Evolutionary conservation across 2,888 invertebrate species (phyloP).

Genomic region (Argyresthia albistria): DNA sequence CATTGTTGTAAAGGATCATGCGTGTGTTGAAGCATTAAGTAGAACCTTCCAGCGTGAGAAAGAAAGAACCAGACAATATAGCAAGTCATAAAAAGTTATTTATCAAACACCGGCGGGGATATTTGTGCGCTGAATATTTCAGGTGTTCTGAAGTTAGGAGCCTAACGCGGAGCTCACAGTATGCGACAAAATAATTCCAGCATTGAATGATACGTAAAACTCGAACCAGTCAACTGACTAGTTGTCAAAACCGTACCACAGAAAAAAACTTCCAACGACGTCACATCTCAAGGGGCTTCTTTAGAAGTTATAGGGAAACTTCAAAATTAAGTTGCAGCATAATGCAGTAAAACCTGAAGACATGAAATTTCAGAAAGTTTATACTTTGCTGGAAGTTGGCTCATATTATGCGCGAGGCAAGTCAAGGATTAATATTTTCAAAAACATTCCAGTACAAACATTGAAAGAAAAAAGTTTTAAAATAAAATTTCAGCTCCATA

Average conservation of each 20-base stretch:
- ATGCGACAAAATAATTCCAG: neutral
- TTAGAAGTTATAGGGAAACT: conserved; percentile 1
- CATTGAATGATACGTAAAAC: neutral
- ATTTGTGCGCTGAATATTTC: neutral
- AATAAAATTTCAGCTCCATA: too few species aligned
- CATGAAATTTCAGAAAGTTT: neutral
- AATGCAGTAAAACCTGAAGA: conserved; percentile 1
- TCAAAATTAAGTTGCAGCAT: conserved; percentile 1
- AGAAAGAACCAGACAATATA: neutral
- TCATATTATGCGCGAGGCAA: too few species aligned
- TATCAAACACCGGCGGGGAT: neutral
- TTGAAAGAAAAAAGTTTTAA: too few species aligned
- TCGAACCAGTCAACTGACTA: neutral
- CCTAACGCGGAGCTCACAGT: neutral
- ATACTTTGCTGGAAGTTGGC: too few species aligned
- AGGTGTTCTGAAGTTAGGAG: neutral
- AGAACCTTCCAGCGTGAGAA: neutral
- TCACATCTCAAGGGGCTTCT: conserved; percentile 1
- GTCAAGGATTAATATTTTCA: too few species aligned
- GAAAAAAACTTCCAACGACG: neutral
- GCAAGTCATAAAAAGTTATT: neutral
- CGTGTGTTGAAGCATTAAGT: neutral
- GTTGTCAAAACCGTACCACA: neutral
- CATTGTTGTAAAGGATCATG: too few species aligned
- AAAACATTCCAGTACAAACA: too few species aligned